Base-by-base conservation (phyloP, 2,888 invertebrate species). In the Gerris lacustris region DNA sequence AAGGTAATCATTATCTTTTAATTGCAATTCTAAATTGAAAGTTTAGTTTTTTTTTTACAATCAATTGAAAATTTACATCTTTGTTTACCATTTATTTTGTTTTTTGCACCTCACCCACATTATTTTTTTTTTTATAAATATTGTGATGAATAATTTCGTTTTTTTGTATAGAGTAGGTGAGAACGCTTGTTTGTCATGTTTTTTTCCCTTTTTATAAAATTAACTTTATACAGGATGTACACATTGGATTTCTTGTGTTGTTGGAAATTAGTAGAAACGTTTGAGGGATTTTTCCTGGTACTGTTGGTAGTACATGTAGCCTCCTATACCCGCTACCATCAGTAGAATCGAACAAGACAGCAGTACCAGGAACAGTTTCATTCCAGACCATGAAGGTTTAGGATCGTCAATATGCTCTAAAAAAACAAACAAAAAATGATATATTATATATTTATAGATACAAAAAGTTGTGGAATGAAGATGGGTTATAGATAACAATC, bases 271-370 rank as follows among this genome's bases (percentile, higher is more conserved):
- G 79, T 90, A 88, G 82, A 94, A 90, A 77, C 96, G 86, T 82
- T 97, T 97, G 77, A 94, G 86, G 72, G 89, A 89, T 75, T 91
- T 89, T 79, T 94, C 93, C 79, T 93, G 92, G 73, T 91, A 88
- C 79, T 96, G 96, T 80, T 95, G 94, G 80, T 96, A 96, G 80
- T 93, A 90, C 85, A 96, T 91, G 73, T 96, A 90, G 45, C 91
- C 95, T 70, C 96, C 86, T 5, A 96, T 91, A 0, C 91, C 89
- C 74, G 91, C 86, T 0, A 89, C 92, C 66, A 93, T 90, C 9
- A 96, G 81, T 5, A 89, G 90, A 44, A 97, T 84, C 69, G 96
- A 88, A 15, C 90, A 89, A 69, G 91, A 84, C 76, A 98, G 84
- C 83, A 97, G 88, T 73, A 94, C 85, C 5, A 96, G 83, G 82